Percentiles rank a stretch among this genome's conserved stretches.
phyloP scores from a whole-genome alignment of 2,113 vertebrate genomes.

The Empidonax alnorum region DNA sequence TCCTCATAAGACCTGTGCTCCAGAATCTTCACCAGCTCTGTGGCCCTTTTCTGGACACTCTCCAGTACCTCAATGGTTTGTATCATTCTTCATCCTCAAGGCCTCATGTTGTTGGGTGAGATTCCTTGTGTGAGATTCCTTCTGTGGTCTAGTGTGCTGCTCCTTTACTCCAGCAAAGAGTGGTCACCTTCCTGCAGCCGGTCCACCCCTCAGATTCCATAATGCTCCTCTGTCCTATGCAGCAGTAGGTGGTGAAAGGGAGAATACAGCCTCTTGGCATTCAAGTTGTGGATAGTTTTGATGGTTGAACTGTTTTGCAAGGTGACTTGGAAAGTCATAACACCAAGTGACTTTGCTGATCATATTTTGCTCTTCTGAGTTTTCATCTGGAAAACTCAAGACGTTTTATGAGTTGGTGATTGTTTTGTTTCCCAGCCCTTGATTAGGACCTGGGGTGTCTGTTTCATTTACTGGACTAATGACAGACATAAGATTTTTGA shows the following conservation, averaged over 20 bases:
- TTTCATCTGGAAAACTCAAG: neutral
- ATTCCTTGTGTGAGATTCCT: neutral
- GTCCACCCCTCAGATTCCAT: neutral
- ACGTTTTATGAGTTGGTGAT: neutral
- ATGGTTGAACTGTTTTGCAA: neutral
- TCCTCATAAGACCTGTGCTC: neutral
- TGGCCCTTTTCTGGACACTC: neutral
- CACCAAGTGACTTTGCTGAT: constrained; percentile 23
- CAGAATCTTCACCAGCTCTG: neutral
- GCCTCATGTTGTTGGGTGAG: neutral
- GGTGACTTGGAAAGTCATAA: neutral
- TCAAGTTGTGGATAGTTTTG: neutral
- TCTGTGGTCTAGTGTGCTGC: neutral
- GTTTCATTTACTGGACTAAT: neutral
- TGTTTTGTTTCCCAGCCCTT: neutral
- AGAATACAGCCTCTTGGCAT: neutral
- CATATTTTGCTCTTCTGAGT: neutral
- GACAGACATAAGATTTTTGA: neutral
- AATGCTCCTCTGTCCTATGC: neutral
- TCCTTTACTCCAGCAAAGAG: neutral
- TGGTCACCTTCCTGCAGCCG: neutral
- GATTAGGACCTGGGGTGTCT: neutral
- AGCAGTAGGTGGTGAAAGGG: neutral
- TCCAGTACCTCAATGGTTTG: neutral
- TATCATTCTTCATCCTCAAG: neutral